Base-by-base conservation (phyloP, 2,888 invertebrate genomes). In the Heteropelma amictum region DNA sequence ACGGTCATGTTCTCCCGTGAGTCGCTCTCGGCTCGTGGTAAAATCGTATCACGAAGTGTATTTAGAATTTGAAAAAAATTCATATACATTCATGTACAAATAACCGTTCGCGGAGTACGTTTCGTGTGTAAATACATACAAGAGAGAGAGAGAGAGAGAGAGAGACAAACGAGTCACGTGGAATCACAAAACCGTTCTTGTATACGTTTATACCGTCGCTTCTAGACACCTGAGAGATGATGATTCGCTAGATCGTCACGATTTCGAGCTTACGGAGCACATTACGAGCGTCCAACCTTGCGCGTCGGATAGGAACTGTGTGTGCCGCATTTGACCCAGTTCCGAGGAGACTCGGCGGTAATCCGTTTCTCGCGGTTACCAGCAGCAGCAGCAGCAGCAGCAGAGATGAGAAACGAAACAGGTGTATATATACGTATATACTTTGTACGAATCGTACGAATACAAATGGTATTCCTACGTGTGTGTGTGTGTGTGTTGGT, bases 261-360 rank as follows among this genome's bases (percentile, higher is more conserved):
- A 72, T 72, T 63, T 72, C 58, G 76, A 76, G 71, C 45, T 63
- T 28, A 56, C 40, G 12, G 60, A 26, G 58, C 49, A 67, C 60
- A 60, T 56, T 47, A 56, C 56, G 53, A 45, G 42, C 56, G 58
- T 68, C 56, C 72, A 76, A 76, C 76, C 76, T 76, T 76, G 76
- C 72, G 63, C 68, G 51, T 68, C 68, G 68, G 68, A 76, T 72
- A 75, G 76, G 76, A 68, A 72, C 64, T 40, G 72, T 72, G n/a
- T n/a, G 60, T 68, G 72, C 72, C 33, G 76, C 67, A 72, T 71
- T 68, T 72, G 76, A 76, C 76, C 76, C 76, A 76, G 76, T 76
- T 74, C 40, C 63, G 35, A 58, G 60, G 10, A 45, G 47, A 63
- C 40, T 51, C 60, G 26, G n/a, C n/a, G n/a, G 61, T 75, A 75